Conservation (phyloP, 1,140 invertebrate species). For the Octopus sinensis region DNA sequence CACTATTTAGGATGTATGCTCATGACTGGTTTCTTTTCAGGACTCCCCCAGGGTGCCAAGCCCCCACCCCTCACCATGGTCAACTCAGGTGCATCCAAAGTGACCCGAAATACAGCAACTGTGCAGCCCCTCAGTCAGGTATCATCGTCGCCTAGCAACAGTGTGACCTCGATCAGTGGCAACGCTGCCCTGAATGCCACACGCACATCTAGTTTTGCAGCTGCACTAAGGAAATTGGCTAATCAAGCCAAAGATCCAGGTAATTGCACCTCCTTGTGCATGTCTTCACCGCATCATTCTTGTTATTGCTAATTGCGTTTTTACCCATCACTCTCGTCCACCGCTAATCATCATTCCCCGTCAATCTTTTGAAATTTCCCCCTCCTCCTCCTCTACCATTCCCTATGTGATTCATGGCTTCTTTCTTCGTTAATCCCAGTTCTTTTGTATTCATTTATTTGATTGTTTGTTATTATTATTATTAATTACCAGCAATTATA, state of each 20-base stretch:
- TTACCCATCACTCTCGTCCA: not conserved
- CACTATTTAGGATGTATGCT: not conserved
- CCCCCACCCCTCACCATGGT: slow-evolving; percentile 52
- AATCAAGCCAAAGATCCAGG: slow-evolving; percentile 69
- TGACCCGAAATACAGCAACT: slow-evolving; percentile 50
- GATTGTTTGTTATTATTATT: too few relatives aligned
- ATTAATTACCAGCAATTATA: too few relatives aligned
- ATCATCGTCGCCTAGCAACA: slow-evolving; percentile 49
- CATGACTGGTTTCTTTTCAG: slow-evolving; percentile 37
- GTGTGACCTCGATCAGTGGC: slow-evolving; percentile 35
- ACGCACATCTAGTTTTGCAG: slow-evolving; percentile 67
- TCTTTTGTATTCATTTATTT: too few relatives aligned
- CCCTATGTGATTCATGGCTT: too few relatives aligned
- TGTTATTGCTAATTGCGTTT: not conserved
- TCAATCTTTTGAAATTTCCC: too few relatives aligned
- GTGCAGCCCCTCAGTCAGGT: slow-evolving; percentile 52
- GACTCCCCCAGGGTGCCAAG: slow-evolving; percentile 49
- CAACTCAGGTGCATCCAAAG: slow-evolving; percentile 41
- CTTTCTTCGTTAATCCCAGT: too few relatives aligned
- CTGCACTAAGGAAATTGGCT: slow-evolving; percentile 74
- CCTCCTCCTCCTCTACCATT: too few relatives aligned
- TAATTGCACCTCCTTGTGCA: slow-evolving; percentile 4
- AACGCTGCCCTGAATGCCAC: slow-evolving; percentile 47
- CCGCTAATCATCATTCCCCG: not conserved
- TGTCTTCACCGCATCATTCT: not conserved